Evolutionary conservation across 2,113 vertebrate species (phyloP).

Genomic region (Nibea albiflora): DNA sequence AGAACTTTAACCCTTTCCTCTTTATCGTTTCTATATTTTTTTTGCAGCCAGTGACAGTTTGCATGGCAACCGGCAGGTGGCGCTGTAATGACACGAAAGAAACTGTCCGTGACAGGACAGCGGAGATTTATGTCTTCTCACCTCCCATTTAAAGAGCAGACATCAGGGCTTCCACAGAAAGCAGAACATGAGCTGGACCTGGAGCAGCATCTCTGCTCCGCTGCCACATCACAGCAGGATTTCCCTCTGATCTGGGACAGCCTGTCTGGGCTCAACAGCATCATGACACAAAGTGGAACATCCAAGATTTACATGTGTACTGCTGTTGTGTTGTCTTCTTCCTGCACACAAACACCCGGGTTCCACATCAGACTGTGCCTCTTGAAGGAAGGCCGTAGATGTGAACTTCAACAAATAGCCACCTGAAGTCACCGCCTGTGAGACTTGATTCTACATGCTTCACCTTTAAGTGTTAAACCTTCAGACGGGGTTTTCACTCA

Average conservation of each 20-base stretch:
- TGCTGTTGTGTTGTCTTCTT: neutral
- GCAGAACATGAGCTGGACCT: neutral
- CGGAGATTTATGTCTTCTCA: neutral
- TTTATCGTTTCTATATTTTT: no score
- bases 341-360: no score
- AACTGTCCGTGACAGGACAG: neutral
- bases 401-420: neutral
- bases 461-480: neutral
- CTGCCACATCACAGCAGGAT: neutral
- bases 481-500: neutral
- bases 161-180: neutral
- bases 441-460: neutral
- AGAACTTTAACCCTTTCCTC: no score
- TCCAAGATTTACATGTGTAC: neutral
- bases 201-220: neutral
- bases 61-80: constrained; percentile 37
- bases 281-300: neutral
- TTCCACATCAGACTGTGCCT: neutral
- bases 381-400: neutral
- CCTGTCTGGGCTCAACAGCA: neutral
- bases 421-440: neutral
- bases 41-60: neutral
- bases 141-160: neutral
- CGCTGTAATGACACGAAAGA: constrained; percentile 33
- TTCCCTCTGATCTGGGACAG: neutral